Evolutionary conservation across 92 coral and sea anemone genomes (phyloP), one percentile per base, ranked within the genome.

Genomic region (Umimayanthus kanabou): DNA sequence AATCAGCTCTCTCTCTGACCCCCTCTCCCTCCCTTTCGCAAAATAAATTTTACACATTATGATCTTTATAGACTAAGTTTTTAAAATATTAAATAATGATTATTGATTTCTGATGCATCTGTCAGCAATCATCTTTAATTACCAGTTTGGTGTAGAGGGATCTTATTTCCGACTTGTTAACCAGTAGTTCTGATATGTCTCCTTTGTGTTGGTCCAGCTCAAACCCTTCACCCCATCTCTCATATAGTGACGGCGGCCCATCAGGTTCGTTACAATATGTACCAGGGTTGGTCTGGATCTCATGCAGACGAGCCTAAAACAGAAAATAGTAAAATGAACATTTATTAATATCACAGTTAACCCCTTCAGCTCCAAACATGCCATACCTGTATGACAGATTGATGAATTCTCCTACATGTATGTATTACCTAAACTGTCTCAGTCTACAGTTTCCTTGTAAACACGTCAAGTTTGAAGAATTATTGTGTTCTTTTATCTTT

Each of bases 181-280:
- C 99, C 73, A 97, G 93, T 23, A 97, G 97, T 81, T 95, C 98
- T 43, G 99, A 97, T 40, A 97, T 95, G 65, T 95, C 99, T 66
- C 97, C 98, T 70, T 97, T 97, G 91, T 89, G 92, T 25, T 89
- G 91, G n/a, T 97, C 98, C 26, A 96, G 93, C 42, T 97, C 96
- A 88, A 97, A 95, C 9, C 89, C 79, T 69, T 90, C 80, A 82
- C 94, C 84, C 99, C 99, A 97, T 26, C 91, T 91, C 75, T 95
- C 95, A 89, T 83, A 97, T 85, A 94, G 89, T 37, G 85, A 91
- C 2, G 91, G 91, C 47, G 91, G 98, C 26, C 98, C 94, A 82
- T 95, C 96, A 55, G 99, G 98, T 13, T 97, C 99, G 86, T 89
- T 92, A 39, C 98, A 94, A 88, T 95, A 97, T 28, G 99, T 97